Base-by-base conservation (phyloP, 2,888 invertebrate species). In the Phania funesta region DNA sequence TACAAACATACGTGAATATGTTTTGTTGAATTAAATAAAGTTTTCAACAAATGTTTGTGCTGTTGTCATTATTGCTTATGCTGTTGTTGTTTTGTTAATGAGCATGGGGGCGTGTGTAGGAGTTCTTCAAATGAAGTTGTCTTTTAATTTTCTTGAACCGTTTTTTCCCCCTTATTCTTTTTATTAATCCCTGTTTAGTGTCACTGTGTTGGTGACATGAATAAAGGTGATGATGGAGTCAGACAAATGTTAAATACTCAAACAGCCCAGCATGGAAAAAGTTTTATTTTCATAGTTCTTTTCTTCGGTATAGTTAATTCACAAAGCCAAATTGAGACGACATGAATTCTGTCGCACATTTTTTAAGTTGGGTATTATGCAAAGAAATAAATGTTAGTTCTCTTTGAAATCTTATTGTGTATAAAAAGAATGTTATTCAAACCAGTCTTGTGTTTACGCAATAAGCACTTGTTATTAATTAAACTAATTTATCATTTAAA, bases 21-120 rank as follows among this genome's bases (percentile, higher is more conserved):
- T 29, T 18, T 56, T 56, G 48, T 52, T 29, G 24, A 58, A 75
- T 75, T 73, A 73, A 75, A 75, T 65, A 65, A 75, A 76, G 68
- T 52, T 60, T 50, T 68, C 60, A 74, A 24, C 32, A 58, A 35
- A 22, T 65, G 35, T 60, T 64, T 67, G 26, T 24, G 11, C 3
- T 44, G 16, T 44, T 41, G 18, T 38, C 35, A 16, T 65, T 65
- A 50, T 50, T 35, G 35, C 24, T n/a, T n/a, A n/a, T n/a, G n/a
- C n/a, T n/a, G n/a, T n/a, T 74, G 50, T 44, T 52, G 29, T 29
- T 41, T 8, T 41, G 67, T 58, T 76, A 67, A 60, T 50, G 41
- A 60, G 38, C 20, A 24, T 71, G 11, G 24, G 26, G 26, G 3
- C 48, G 20, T 24, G 20, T 24, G n/a, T 24, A 44, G 41, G 11